These are phyloP conservation scores for Xenus cinereus DNA, from an alignment of 2,113 vertebrate genomes.

Conservation along the genomic window DNA sequence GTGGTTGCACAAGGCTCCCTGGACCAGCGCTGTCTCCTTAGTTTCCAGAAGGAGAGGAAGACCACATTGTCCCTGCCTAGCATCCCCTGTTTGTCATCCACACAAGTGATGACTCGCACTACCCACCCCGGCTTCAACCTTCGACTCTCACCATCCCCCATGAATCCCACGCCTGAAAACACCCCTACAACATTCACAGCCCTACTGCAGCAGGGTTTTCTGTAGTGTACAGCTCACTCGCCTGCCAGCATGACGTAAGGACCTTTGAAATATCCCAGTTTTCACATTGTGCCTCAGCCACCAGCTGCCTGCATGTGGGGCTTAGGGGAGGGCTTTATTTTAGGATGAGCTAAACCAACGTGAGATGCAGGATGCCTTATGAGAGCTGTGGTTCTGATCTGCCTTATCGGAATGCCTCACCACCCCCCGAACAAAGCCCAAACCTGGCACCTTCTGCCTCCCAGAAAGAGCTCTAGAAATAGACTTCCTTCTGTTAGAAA, in stretches of 20 bases:
- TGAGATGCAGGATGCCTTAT: not conserved
- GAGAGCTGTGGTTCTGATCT: not conserved
- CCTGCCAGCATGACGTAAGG: not conserved
- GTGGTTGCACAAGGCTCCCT: not conserved
- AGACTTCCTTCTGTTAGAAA: not conserved
- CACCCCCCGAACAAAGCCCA: not conserved
- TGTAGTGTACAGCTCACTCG: rapidly evolving
- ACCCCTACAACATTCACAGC: not conserved
- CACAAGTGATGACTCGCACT: rapidly evolving
- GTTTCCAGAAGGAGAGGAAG: not conserved
- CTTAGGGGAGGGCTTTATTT: not conserved
- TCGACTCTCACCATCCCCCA: rapidly evolving
- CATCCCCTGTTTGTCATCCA: not conserved
- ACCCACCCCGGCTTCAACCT: not conserved
- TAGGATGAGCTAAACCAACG: not conserved
- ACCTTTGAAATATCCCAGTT: not conserved
- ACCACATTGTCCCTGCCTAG: not conserved
- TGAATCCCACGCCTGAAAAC: not conserved
- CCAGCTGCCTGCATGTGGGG: not conserved
- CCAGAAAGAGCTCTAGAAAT: not conserved
- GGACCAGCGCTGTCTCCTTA: not conserved
- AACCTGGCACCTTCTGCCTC: rapidly evolving
- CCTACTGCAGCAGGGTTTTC: not conserved
- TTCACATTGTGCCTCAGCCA: not conserved
- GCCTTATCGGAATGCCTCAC: not conserved